A percentile compares a stretch with the other conserved stretches of the same genome.
Evolutionary conservation across 1,140 invertebrate species (phyloP).

Genomic region (Dreissena rostriformis): DNA sequence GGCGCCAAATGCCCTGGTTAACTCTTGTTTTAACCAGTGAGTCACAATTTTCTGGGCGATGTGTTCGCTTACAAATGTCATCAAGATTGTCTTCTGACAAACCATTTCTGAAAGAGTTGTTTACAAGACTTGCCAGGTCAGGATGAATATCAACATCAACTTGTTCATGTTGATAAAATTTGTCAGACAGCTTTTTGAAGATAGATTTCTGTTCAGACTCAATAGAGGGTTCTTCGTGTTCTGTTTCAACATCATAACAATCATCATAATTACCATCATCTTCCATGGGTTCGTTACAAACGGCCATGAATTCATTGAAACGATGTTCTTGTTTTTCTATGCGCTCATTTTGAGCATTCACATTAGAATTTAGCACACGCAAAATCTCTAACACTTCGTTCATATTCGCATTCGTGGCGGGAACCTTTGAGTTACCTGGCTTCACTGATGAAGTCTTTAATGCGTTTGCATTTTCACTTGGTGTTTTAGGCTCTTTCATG

Average conservation of each 20-base stretch:
- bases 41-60: constrained; percentile 25
- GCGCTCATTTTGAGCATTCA: constrained; percentile 7
- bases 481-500: neutral
- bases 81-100: constrained; percentile 26
- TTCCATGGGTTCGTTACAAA: no score
- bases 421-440: neutral
- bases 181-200: neutral
- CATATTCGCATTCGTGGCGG: neutral
- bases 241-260: no score
- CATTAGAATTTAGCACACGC: neutral
- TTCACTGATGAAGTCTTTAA: neutral
- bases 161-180: constrained; percentile 10
- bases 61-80: constrained; percentile 17
- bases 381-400: constrained; percentile 3
- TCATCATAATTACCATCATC: constrained; percentile 10
- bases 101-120: constrained; percentile 36
- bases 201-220: neutral
- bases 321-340: neutral
- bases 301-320: neutral
- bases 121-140: constrained; percentile 33
- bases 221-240: no score
- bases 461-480: neutral
- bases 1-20: constrained; percentile 39
- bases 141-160: constrained; percentile 22
- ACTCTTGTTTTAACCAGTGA: constrained; percentile 28